These are phyloP conservation scores for Pygoscelis adeliae DNA, from an alignment of 2,113 vertebrate species.

Conservation along the genomic window DNA sequence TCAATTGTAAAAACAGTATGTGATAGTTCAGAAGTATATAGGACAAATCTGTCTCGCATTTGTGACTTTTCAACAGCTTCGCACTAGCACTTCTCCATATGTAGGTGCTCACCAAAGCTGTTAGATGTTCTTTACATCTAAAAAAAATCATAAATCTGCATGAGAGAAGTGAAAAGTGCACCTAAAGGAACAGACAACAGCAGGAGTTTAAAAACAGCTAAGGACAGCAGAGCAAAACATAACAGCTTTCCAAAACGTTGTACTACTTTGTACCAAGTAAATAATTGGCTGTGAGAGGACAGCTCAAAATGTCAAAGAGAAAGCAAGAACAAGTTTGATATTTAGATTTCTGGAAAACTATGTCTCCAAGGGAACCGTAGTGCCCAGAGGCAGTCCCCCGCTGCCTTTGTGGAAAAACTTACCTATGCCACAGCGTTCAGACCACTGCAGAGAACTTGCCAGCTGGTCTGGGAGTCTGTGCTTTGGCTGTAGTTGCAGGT, in stretches of 20 bases:
- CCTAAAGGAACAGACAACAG: not conserved
- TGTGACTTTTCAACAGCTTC: not conserved
- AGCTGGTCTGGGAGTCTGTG: not conserved
- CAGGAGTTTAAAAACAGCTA: not conserved
- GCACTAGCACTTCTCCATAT: not conserved
- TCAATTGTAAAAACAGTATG: not conserved
- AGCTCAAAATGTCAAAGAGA: not conserved
- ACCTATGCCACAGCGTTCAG: accelerated
- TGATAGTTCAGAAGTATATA: not conserved
- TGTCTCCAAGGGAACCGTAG: not conserved
- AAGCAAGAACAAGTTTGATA: not conserved
- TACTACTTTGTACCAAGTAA: not conserved
- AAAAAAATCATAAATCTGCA: not conserved
- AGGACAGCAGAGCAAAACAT: not conserved
- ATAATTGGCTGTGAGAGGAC: not conserved
- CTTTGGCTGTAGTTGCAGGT: not conserved
- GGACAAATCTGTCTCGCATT: not conserved
- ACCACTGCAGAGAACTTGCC: not conserved
- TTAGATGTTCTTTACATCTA: not conserved
- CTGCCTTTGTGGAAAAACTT: not conserved
- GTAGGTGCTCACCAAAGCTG: not conserved
- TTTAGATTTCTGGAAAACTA: not conserved
- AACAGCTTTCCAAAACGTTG: not conserved
- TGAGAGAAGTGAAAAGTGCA: not conserved
- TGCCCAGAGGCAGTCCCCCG: not conserved